Evolutionary conservation across 2,797 vertebrate species (phyloP).

Genomic region (Enteromius trimaculatus): DNA sequence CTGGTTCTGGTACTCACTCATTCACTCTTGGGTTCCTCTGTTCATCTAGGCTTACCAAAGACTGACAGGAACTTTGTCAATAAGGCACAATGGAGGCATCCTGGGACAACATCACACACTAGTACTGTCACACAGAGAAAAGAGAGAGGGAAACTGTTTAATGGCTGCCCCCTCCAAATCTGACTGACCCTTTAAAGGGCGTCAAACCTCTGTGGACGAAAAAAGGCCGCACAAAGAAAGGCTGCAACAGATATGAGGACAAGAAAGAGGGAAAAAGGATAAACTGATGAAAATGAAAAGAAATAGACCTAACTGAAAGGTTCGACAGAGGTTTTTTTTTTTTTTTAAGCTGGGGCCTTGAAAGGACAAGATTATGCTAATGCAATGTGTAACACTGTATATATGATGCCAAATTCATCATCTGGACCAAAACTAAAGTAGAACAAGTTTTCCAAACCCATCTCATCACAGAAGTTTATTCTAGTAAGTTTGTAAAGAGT

Average conservation of each 20-base stretch:
- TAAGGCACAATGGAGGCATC: slow-evolving; percentile 29
- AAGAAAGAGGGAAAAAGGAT: background rate
- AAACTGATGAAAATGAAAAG: slow-evolving; percentile 13
- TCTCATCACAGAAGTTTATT: background rate
- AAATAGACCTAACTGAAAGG: background rate
- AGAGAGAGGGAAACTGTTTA: slow-evolving; percentile 12
- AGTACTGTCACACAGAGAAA: slow-evolving; percentile 16
- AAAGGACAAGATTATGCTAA: background rate
- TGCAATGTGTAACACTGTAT: background rate
- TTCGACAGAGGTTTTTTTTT: slow-evolving; percentile 3
- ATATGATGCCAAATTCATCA: background rate
- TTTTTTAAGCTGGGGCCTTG: slow-evolving; percentile 1
- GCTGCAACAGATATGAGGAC: slow-evolving; percentile 14
- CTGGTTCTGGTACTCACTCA: background rate
- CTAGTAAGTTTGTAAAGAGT: slow-evolving; percentile 17
- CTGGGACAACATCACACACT: slow-evolving; percentile 32
- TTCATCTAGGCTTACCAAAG: slow-evolving; percentile 19
- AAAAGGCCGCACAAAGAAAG: slow-evolving; percentile 14
- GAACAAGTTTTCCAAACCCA: background rate
- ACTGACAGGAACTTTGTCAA: slow-evolving; percentile 40
- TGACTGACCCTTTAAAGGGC: slow-evolving; percentile 30
- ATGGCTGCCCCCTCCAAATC: slow-evolving; percentile 28
- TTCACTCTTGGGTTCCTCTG: slow-evolving; percentile 13
- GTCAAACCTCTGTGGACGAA: slow-evolving; percentile 35
- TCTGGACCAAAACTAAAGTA: background rate